These are phyloP conservation scores for Lepidurus apus DNA, from an alignment of 1,140 invertebrate genomes.

Conservation along the genomic window DNA sequence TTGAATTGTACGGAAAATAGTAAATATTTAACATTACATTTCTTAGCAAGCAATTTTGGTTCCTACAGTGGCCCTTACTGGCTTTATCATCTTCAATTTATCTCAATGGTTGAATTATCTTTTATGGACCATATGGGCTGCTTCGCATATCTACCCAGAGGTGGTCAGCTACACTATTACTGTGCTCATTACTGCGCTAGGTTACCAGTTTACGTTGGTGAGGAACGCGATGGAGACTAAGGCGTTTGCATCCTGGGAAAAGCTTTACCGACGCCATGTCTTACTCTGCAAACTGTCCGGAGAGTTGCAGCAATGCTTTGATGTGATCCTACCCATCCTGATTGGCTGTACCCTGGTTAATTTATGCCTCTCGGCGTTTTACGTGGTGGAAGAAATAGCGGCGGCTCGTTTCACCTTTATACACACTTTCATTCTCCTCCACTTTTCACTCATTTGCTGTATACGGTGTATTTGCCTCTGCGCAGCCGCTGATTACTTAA, in stretches of 20 bases:
- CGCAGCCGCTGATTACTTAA: not conserved
- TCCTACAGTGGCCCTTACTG: no score
- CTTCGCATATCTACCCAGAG: no score
- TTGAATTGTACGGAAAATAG: no score
- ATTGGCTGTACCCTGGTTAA: no score
- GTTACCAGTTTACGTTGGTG: not conserved
- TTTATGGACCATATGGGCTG: no score
- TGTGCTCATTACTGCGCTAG: not conserved
- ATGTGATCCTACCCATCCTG: not conserved
- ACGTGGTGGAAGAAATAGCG: not conserved
- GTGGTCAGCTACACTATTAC: not conserved
- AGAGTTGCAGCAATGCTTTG: not conserved
- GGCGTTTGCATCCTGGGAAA: not conserved
- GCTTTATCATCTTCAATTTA: no score
- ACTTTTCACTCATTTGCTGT: not conserved
- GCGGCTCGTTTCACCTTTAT: not conserved
- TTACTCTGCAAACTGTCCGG: no score
- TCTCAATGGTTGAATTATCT: no score
- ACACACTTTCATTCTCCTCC: not conserved
- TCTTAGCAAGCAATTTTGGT: no score
- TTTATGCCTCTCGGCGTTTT: not conserved
- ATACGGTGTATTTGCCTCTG: not conserved
- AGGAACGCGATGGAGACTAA: no score
- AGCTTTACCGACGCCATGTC: not conserved
- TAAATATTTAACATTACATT: no score